phyloP scores from a whole-genome alignment of 2,113 vertebrate genomes.

The Nesospiza acunhae region DNA sequence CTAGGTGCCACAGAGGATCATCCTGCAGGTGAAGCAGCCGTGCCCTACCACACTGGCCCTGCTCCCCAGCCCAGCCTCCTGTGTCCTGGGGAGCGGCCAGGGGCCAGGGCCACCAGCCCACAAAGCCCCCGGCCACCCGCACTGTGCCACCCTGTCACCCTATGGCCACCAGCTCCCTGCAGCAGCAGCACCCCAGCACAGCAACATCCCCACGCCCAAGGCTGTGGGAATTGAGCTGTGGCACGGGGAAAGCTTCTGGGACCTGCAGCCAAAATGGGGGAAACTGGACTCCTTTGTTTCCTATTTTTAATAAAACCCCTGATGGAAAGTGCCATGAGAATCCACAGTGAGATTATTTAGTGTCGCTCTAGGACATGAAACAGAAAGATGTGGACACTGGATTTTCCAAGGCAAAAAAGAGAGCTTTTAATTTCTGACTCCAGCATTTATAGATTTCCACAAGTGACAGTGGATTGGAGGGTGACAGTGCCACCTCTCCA shows the following conservation, averaged over 20 bases:
- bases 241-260: not conserved
- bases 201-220: not conserved
- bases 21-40: not conserved
- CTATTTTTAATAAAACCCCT: not conserved
- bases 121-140: not conserved
- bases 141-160: accelerated
- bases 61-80: not conserved
- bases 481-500: no score
- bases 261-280: not conserved
- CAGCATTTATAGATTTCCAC: no score
- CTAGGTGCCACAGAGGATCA: not conserved
- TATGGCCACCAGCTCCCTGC: not conserved
- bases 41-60: not conserved
- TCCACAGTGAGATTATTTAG: not conserved
- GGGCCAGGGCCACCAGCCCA: not conserved
- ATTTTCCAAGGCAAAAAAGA: no score
- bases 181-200: not conserved
- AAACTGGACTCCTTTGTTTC: not conserved
- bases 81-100: not conserved
- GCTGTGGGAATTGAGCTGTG: not conserved
- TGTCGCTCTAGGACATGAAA: no score
- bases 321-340: accelerated
- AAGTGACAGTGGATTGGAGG: no score
- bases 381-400: no score
- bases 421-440: no score